Evolutionary conservation across 2,888 invertebrate species (phyloP).

Genomic region (Xylota sylvarum): DNA sequence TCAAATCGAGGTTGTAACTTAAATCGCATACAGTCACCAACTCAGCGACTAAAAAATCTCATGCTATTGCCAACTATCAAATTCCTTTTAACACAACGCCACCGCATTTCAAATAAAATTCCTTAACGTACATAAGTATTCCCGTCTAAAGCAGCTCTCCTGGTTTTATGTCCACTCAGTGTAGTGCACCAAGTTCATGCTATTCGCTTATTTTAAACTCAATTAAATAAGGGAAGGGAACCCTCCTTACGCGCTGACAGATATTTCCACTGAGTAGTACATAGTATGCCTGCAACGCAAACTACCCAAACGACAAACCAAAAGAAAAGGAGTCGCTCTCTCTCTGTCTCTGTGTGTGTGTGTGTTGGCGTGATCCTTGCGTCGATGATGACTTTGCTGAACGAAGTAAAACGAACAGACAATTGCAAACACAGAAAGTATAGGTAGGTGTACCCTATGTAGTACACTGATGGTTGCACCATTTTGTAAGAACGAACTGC

Average conservation of each 20-base stretch:
- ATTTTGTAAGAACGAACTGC: slow-evolving; percentile 32
- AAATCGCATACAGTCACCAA: too few species aligned
- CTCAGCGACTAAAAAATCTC: too few species aligned
- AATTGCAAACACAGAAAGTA: slow-evolving; percentile 28
- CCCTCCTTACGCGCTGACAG: slow-evolving; percentile 8
- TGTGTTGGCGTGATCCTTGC: slow-evolving; percentile 18
- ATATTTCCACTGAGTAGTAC: slow-evolving; percentile 16
- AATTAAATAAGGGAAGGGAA: slow-evolving; percentile 42
- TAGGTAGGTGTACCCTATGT: slow-evolving; percentile 16
- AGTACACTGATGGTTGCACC: slow-evolving; percentile 12
- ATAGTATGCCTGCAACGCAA: neutral
- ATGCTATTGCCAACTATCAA: neutral
- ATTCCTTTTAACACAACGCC: neutral
- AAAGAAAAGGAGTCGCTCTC: slow-evolving; percentile 1
- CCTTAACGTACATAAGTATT: neutral
- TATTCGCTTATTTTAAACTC: slow-evolving; percentile 27
- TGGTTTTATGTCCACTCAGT: neutral
- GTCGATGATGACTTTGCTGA: slow-evolving; percentile 44
- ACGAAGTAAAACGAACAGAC: slow-evolving; percentile 37
- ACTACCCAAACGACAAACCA: slow-evolving; percentile 3
- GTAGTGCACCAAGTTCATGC: slow-evolving; percentile 7
- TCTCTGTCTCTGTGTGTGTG: too few species aligned
- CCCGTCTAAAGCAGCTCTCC: neutral
- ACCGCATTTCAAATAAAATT: neutral
- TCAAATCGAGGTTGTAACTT: too few species aligned